Base-by-base conservation (phyloP, 1,140 invertebrate species). In the Bathynomus jamesi region DNA sequence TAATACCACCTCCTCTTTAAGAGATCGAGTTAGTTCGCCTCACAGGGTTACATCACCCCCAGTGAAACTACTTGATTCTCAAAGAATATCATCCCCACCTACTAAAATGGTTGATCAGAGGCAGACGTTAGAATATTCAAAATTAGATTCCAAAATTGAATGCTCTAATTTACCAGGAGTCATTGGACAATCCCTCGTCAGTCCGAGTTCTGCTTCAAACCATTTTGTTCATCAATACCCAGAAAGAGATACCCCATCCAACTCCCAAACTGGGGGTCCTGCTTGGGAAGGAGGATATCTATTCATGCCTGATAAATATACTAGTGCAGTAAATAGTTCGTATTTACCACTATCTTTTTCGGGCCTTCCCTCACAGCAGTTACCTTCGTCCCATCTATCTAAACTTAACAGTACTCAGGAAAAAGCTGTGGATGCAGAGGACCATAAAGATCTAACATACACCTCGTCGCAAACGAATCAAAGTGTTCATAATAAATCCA, bases 221-320 rank as follows among this genome's bases (percentile, higher is more conserved):
- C 72, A 71, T 29, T 77, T 74, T 31, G 69, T 78, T 10, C 77
- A 78, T 29, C 77, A 78, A 66, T 78, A 74, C 61, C 77, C 77
- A 29, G 77, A 78, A 61, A 68, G 75, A 61, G 77, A 78, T 63
- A 76, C 72, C 13, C 62, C 76, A 1, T 28, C 61, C 3, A 46
- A 71, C 13, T 75, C 71, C 0, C 76, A 78, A 28, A 46, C 29
- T 11, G 27, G 25, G 29, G 61, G 65, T 11, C 70, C 69, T 8
- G 72, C 70, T 8, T 74, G 72, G 71, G 73, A 74, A 61, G 74
- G 67, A 27, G 70, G 73, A 27, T 78, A 76, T 64, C 67, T 69
- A n/a, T 67, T 70, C 63, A 80, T 78, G 25, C 70, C 79, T 11
- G 79, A 80, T 68, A 79, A 80, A 72, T 80, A 80, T 74, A 67